These are phyloP conservation scores for Pleuronectes platessa DNA, from an alignment of 2,113 vertebrate genomes.

Conservation along the genomic window DNA sequence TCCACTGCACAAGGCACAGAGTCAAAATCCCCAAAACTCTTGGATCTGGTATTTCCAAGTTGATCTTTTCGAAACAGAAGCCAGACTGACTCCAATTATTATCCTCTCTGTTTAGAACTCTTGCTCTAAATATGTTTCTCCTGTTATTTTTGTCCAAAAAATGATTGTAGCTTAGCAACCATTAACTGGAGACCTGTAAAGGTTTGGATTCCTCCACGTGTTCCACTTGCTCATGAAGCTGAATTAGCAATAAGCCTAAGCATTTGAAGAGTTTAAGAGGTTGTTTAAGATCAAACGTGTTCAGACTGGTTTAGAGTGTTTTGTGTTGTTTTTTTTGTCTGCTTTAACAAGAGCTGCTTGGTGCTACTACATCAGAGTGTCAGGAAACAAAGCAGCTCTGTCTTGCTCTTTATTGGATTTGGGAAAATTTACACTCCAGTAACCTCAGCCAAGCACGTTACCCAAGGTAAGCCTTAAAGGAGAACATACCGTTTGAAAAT, in stretches of 20 bases:
- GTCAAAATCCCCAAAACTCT: no score
- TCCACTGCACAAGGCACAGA: no score
- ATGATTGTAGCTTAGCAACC: no score
- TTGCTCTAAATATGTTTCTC: not conserved
- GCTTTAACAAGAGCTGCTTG: not conserved
- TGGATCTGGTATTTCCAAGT: no score
- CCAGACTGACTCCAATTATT: not conserved
- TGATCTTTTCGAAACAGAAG: no score
- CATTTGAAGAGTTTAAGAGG: no score
- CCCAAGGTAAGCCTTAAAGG: not conserved
- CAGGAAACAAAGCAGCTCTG: not conserved
- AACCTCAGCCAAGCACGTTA: not conserved
- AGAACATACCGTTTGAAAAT: conserved; percentile 1
- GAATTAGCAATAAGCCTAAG: no score
- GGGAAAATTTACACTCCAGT: not conserved
- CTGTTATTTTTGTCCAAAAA: not conserved
- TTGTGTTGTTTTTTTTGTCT: not conserved
- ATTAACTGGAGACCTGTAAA: no score
- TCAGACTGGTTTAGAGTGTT: not conserved
- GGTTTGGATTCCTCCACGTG: no score
- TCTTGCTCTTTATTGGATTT: not conserved
- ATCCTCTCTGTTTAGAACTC: not conserved
- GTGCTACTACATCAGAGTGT: not conserved
- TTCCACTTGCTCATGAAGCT: no score
- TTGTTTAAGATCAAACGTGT: not conserved